These are phyloP conservation scores for Helogale parvula DNA, from an alignment of 2,113 vertebrate species.

Conservation along the genomic window DNA sequence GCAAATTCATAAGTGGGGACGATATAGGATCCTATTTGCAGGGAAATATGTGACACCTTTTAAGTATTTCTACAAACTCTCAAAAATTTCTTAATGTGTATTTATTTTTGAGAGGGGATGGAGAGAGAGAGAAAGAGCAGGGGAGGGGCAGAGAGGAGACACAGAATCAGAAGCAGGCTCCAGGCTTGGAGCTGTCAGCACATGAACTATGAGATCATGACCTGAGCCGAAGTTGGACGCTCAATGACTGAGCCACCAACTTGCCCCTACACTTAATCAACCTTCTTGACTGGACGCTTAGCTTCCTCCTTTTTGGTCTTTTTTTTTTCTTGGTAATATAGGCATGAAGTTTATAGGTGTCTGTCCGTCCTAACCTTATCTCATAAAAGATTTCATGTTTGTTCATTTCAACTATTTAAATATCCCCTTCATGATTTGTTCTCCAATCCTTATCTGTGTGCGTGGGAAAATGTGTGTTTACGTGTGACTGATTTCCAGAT, in stretches of 20 bases:
- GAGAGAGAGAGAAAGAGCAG: too few species aligned
- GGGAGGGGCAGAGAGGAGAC: too few species aligned
- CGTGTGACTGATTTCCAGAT: neutral
- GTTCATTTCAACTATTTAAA: neutral
- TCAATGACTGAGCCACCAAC: too few species aligned
- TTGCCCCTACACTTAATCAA: neutral
- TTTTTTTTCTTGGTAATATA: neutral
- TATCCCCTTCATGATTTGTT: neutral
- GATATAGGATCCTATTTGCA: rapidly evolving
- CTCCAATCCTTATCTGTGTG: too few species aligned
- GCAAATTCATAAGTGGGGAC: neutral
- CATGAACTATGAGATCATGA: too few species aligned
- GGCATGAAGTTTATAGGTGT: too few species aligned
- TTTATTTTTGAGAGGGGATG: too few species aligned
- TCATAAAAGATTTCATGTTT: neutral
- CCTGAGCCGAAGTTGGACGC: too few species aligned
- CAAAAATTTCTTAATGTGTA: too few species aligned
- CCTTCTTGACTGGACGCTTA: neutral
- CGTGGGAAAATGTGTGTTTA: neutral
- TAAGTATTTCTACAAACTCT: neutral
- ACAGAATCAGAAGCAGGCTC: too few species aligned
- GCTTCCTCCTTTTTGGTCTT: neutral
- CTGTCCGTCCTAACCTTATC: neutral
- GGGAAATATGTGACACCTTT: neutral
- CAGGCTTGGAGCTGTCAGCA: too few species aligned